Conservation (phyloP, 2,888 invertebrate species). For the Seira sanloemensis region DNA sequence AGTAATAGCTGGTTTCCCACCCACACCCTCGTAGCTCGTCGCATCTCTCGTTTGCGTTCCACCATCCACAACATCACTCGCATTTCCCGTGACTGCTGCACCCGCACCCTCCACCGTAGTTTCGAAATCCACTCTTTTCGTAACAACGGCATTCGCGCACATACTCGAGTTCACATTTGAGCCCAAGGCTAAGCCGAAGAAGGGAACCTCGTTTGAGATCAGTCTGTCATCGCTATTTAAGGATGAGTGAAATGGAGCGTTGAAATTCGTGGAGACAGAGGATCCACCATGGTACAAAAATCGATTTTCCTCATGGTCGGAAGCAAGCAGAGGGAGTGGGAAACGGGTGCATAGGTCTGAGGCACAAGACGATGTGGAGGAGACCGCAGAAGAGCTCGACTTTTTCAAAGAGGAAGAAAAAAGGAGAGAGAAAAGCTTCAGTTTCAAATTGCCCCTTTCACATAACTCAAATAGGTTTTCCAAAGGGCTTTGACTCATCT, state of each 20-base stretch:
- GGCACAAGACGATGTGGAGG: conserved; percentile 50
- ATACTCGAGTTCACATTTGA: not conserved
- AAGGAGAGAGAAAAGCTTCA: too few species aligned
- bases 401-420: too few species aligned
- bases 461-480: too few species aligned
- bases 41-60: not conserved
- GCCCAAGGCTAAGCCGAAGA: not conserved
- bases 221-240: conserved; percentile 10
- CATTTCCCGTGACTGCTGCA: not conserved
- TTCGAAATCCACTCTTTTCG: conserved; percentile 8
- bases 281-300: conserved; percentile 30
- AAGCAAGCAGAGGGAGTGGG: conserved; percentile 7
- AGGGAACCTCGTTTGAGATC: not conserved
- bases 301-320: conserved; percentile 27
- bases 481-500: too few species aligned
- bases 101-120: too few species aligned
- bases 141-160: not conserved
- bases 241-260: conserved; percentile 12
- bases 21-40: not conserved
- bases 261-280: not conserved
- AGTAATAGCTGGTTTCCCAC: conserved; percentile 12
- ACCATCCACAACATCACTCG: not conserved
- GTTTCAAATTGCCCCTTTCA: too few species aligned
- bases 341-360: conserved; percentile 19
- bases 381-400: conserved; percentile 34